Evolutionary conservation across 1,140 invertebrate species (phyloP).

Genomic region (Hycleus cichorii): DNA sequence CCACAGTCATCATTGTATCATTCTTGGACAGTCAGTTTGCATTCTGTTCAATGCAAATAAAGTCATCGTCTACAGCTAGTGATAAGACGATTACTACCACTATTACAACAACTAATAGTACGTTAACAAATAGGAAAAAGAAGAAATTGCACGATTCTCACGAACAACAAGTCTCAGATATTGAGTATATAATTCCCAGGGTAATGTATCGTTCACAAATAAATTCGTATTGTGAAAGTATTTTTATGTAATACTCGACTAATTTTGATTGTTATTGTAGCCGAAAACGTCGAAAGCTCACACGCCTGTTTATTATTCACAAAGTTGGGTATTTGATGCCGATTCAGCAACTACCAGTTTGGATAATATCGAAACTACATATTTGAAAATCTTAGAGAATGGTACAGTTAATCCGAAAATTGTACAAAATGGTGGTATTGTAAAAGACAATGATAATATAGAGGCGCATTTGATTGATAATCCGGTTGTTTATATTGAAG

Average conservation of each 20-base stretch:
- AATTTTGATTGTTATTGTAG: constrained; percentile 25
- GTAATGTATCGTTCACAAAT: constrained; percentile 26
- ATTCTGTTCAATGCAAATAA: constrained; percentile 44
- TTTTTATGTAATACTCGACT: neutral
- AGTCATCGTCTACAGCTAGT: constrained; percentile 12
- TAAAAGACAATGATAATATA: constrained; percentile 2
- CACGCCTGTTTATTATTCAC: constrained; percentile 37
- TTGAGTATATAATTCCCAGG: constrained; percentile 47
- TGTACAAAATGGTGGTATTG: constrained; percentile 19
- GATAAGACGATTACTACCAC: too few species aligned
- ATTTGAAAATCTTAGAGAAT: constrained; percentile 34
- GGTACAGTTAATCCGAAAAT: constrained; percentile 9
- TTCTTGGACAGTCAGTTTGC: constrained; percentile 46
- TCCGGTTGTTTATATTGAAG: constrained; percentile 39
- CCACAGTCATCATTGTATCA: constrained; percentile 40
- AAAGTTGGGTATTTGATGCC: constrained; percentile 45
- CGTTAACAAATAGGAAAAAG: constrained; percentile 19
- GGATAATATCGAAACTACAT: constrained; percentile 26
- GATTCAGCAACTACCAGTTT: constrained; percentile 26
- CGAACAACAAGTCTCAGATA: constrained; percentile 44
- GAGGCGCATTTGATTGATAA: constrained; percentile 32
- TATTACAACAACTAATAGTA: too few species aligned
- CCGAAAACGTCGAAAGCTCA: constrained; percentile 36
- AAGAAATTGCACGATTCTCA: constrained; percentile 33
- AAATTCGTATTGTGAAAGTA: neutral